Evolutionary conservation across 1,140 invertebrate species (phyloP).

Genomic region (Caerostris extrusa): DNA sequence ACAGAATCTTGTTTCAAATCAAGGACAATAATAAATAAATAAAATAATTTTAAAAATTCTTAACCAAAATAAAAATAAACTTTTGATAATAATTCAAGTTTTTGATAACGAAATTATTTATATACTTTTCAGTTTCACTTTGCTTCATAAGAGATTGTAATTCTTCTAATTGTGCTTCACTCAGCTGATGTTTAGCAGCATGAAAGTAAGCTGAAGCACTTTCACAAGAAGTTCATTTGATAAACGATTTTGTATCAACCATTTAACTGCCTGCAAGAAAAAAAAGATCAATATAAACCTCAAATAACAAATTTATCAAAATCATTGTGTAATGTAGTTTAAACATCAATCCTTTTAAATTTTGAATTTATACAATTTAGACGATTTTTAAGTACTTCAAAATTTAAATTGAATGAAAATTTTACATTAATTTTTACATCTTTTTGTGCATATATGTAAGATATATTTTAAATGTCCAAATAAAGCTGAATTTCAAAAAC

Average conservation of each 20-base stretch:
- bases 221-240: slow-evolving; percentile 83
- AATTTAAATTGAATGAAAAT: too few species aligned
- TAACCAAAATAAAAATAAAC: background rate
- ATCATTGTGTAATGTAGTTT: background rate
- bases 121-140: slow-evolving; percentile 94
- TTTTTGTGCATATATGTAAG: too few species aligned
- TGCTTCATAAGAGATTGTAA: slow-evolving; percentile 99
- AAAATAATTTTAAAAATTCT: background rate
- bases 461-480: too few species aligned
- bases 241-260: background rate
- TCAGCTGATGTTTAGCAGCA: slow-evolving; percentile 98
- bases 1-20: background rate
- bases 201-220: slow-evolving; percentile 98
- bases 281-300: background rate
- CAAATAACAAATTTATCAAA: too few species aligned
- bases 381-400: too few species aligned
- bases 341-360: too few species aligned
- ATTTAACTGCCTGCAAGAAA: background rate
- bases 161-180: slow-evolving; percentile 97
- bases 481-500: too few species aligned
- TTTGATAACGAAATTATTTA: background rate
- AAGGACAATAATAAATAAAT: background rate
- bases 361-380: too few species aligned
- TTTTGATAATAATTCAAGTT: background rate
- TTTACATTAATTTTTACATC: too few species aligned